A percentile compares a stretch with the other conserved stretches of the same genome.
phyloP scores from a whole-genome alignment of 2,888 invertebrate species.

The Siphlonurus alternatus region DNA sequence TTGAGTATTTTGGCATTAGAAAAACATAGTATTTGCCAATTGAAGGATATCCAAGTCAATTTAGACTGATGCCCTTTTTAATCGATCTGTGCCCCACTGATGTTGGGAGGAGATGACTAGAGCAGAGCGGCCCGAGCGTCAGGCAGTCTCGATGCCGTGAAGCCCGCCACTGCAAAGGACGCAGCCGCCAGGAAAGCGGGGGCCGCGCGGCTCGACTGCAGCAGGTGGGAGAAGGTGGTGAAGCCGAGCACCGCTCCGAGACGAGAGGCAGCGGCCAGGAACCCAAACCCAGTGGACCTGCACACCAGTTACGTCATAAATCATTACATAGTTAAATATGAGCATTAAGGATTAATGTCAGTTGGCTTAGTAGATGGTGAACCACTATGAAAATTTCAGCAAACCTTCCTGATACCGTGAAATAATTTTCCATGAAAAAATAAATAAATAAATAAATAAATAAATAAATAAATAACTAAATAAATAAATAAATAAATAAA shows the following conservation, averaged over 20 bases:
- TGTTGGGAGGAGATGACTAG: slow-evolving; percentile 18
- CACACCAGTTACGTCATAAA: slow-evolving; percentile 2
- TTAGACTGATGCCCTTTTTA: no score
- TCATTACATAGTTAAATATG: background rate
- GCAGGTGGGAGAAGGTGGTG: slow-evolving; percentile 26
- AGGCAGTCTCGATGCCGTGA: slow-evolving; percentile 26
- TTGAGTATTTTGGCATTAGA: background rate
- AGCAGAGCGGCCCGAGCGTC: slow-evolving; percentile 29
- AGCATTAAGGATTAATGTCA: background rate
- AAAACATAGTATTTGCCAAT: background rate
- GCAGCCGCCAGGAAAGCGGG: slow-evolving; percentile 28
- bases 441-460: no score
- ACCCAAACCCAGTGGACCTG: slow-evolving; percentile 30
- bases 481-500: no score
- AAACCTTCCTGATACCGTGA: no score
- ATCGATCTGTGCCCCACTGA: no score
- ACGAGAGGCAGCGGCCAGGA: slow-evolving; percentile 27
- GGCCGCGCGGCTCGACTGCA: slow-evolving; percentile 24
- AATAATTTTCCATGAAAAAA: no score
- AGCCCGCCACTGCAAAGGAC: slow-evolving; percentile 25
- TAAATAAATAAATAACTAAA: no score
- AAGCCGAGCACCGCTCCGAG: slow-evolving; percentile 28
- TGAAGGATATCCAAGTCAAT: no score
- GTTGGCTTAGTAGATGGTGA: no score
- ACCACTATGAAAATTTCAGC: no score